Base-by-base conservation (phyloP, 2,113 vertebrate species). In the Neogobius melanostomus region DNA sequence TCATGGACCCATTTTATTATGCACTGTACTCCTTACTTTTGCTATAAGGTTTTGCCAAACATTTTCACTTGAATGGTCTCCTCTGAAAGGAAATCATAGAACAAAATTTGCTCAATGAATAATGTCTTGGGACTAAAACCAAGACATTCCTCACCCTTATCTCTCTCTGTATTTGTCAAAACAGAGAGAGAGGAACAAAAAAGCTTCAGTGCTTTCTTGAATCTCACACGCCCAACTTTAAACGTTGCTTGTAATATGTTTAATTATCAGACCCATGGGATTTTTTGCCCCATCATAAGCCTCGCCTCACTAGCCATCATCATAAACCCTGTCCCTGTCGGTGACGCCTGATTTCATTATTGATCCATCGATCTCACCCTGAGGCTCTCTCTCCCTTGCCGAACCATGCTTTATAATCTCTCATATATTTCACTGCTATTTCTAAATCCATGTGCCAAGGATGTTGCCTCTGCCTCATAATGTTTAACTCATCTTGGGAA, bases 401-500 rank as follows among this genome's bases (percentile, higher is more conserved):
- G 6, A 21, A 21, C 21, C 28, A 42, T 36, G 54, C 54, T 12
- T 57, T 14, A 57, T 57, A 57, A 57, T 57, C 54, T 57, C 28
- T 2, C 54, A 57, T 57, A 56, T 56, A 57, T 57, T 57, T 57
- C 10, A 53, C 51, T 53, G n/a, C 51, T 16, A 3, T 53, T 53
- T 17, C 16, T 59, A 42, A 10, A 12, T 14, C 56, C 28, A 7
- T 12, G 21, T 12, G 21, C 21, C 11, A 7, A 42, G 28, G 16
- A 28, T 12, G 21, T 56, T 11, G n/a, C 52, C 52, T 17, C 21
- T 4, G 8, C 28, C 56, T 42, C 11, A 6, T 42, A 28, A 28
- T 42, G 56, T 59, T 59, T 28, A 59, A 59, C 56, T 59, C 28
- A 59, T 42, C 28, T 59, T 7, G 7, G 56, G 42, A 59, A 59